phyloP scores from a whole-genome alignment of 2,797 vertebrate species.

The Galaxias olidus region DNA sequence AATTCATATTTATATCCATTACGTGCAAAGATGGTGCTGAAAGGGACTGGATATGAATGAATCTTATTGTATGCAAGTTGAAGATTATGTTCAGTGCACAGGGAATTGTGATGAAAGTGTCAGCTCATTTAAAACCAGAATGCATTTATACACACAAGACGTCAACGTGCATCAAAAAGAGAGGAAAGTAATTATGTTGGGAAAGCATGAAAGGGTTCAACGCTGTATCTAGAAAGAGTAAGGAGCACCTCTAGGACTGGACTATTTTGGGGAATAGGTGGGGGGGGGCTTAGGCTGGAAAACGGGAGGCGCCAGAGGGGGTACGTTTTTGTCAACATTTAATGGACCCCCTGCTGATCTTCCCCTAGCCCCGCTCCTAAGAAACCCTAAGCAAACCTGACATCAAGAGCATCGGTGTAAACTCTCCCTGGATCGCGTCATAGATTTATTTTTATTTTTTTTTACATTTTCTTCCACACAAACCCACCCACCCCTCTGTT shows the following conservation, averaged over 20 bases:
- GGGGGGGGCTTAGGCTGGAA: constrained; percentile 13
- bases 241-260: constrained; percentile 31
- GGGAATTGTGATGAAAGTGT: too few relatives aligned
- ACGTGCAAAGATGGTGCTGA: not conserved
- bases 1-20: not conserved
- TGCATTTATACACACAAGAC: not conserved
- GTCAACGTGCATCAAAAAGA: too few relatives aligned
- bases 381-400: constrained; percentile 56
- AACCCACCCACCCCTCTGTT: constrained; percentile 19
- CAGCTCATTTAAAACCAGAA: too few relatives aligned
- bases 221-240: constrained; percentile 22
- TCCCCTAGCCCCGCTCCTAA: constrained; percentile 20
- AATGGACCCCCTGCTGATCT: constrained; percentile 59
- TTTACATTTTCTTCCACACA: too few relatives aligned
- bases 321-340: constrained; percentile 59
- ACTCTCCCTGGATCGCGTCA: constrained; percentile 35
- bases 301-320: constrained; percentile 11
- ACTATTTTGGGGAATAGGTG: constrained; percentile 17
- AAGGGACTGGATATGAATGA: not conserved
- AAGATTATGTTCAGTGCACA: too few relatives aligned
- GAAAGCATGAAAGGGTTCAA: constrained; percentile 6
- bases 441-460: constrained; percentile 18
- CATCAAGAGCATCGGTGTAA: constrained; percentile 56
- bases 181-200: not conserved
- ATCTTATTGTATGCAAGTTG: too few relatives aligned